Conservation (phyloP, 1,140 invertebrate species). For the Bilobella aurantiaca region DNA sequence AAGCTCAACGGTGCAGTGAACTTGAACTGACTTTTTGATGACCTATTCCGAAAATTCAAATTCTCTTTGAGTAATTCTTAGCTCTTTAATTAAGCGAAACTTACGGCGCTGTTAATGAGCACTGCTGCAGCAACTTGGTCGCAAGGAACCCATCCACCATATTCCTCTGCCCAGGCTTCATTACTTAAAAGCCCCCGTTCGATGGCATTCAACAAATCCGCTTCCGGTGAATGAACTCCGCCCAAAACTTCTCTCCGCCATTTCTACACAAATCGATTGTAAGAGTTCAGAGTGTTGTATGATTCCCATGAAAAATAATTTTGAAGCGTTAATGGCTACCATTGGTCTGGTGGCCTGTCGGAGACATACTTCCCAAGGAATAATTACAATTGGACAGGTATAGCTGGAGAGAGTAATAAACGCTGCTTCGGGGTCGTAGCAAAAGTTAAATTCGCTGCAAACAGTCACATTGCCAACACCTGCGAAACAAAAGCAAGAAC, state of each 20-base stretch:
- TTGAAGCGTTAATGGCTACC: not conserved
- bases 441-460: conserved; percentile 70
- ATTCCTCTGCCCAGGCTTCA: conserved; percentile 13
- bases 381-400: conserved; percentile 48
- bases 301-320: conserved; percentile 25
- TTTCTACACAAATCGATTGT: conserved; percentile 38
- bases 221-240: conserved; percentile 39
- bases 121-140: conserved; percentile 48
- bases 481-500: no score
- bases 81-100: not conserved
- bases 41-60: conserved; percentile 25
- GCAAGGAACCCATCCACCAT: conserved; percentile 44
- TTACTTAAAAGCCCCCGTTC: conserved; percentile 41
- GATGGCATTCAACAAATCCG: conserved; percentile 46
- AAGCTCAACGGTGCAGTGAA: conserved; percentile 49
- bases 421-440: conserved; percentile 64
- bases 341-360: conserved; percentile 10
- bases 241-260: conserved; percentile 48
- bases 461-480: conserved; percentile 9
- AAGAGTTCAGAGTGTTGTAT: no score
- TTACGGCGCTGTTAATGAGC: conserved; percentile 38
- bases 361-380: conserved; percentile 54
- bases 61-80: not conserved
- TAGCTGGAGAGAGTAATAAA: conserved; percentile 52
- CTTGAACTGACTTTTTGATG: conserved; percentile 37